Evolutionary conservation across 2,113 vertebrate species (phyloP).

Genomic region (Tapirus terrestris): DNA sequence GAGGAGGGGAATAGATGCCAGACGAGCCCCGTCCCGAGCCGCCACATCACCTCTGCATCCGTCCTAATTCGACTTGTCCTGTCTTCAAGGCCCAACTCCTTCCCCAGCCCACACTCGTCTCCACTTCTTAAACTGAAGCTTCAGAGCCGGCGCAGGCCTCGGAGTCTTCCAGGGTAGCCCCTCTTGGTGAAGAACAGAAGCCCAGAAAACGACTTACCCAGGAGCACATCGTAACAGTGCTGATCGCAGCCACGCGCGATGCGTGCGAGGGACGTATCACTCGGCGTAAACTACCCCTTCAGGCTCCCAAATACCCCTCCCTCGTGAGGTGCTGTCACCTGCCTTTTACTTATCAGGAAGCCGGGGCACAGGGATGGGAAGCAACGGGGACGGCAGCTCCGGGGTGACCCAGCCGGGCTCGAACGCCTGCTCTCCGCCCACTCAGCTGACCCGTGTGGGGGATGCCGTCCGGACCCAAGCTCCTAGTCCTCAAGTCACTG

Average conservation of each 20-base stretch:
- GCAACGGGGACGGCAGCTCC: background rate
- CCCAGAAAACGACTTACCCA: background rate
- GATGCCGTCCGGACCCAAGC: no score
- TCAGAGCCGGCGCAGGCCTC: background rate
- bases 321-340: background rate
- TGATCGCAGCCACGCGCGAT: rapidly evolving
- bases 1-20: background rate
- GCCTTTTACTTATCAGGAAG: background rate
- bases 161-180: background rate
- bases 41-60: background rate
- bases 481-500: no score
- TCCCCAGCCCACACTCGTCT: background rate
- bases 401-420: background rate
- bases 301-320: background rate
- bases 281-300: background rate
- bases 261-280: rapidly evolving
- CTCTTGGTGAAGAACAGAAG: background rate
- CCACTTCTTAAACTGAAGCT: background rate
- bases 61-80: background rate
- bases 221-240: no score
- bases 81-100: background rate
- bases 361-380: background rate
- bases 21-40: no score
- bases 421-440: no score
- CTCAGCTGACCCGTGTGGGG: background rate